Base-by-base conservation (phyloP, 2,797 vertebrate genomes). In the Catharus ustulatus region DNA sequence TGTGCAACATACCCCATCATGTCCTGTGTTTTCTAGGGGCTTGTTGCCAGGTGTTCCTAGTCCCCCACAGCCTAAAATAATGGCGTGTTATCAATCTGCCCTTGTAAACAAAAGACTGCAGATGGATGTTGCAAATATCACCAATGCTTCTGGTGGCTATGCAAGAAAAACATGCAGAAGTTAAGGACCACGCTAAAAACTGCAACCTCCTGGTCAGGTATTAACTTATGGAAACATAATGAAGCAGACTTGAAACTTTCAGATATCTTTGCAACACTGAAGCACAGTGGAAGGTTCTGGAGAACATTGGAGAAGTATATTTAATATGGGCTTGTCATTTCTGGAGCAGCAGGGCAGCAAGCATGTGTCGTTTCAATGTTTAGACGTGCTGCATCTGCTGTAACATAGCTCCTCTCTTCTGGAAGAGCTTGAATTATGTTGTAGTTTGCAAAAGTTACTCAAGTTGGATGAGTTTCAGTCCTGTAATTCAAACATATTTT, bases 391-490 rank as follows among this genome's bases (percentile, higher is more conserved):
- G 61, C 20, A 5, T 92, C 77, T 95, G 92, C 67, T 91, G 46
- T 86, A 84, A 69, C 76, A 79, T 52, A 61, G 69, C 76, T 89
- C 36, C n/a, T 77, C 34, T 90, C 64, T 87, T 88, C 68, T 83
- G 79, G 84, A 89, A 78, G 62, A 89, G n/a, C 66, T 75, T 72
- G 73, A 93, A 78, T 89, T 95, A 83, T 55, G 30, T 43, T 90
- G 49, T 52, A 89, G 58, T 78, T 95, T 81, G 55, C 52, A 61
- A 69, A 94, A 93, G 91, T 88, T 92, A 59, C 73, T 95, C 40
- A 82, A 81, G 48, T 71, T 88, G 89, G 87, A 91, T 92, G 77
- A 82, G 36, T 84, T 95, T 90, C 87, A 96, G 5, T 86, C 79
- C 34, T 88, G 45, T 86, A 84, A 76, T 61, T 96, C 63, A 91